These are phyloP conservation scores for Malurus melanocephalus DNA, from an alignment of 2,113 vertebrate species.

Conservation along the genomic window DNA sequence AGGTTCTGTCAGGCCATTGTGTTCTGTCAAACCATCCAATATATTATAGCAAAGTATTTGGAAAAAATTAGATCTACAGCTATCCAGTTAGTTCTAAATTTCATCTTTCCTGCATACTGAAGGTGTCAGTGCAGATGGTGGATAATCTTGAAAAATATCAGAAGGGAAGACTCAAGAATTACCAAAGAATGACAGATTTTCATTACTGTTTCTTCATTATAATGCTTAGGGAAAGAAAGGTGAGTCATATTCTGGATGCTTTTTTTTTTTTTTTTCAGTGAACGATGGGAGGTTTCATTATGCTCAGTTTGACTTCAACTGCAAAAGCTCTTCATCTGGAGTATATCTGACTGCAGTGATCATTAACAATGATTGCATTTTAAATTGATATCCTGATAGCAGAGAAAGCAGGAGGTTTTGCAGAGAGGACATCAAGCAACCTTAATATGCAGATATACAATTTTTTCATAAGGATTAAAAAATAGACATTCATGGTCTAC, in stretches of 20 bases:
- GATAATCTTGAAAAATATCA: neutral
- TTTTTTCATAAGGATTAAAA: neutral
- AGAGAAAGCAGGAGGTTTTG: neutral
- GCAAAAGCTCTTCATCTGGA: neutral
- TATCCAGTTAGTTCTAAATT: neutral
- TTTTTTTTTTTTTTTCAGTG: neutral
- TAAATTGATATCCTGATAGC: neutral
- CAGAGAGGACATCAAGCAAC: neutral
- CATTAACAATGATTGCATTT: neutral
- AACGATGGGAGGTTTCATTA: neutral
- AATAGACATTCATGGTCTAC: neutral
- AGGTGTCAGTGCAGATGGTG: neutral
- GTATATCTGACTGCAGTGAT: neutral
- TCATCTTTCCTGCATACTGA: neutral
- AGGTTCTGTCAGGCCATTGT: neutral
- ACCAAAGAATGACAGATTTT: neutral
- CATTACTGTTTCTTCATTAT: neutral
- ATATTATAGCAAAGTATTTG: neutral
- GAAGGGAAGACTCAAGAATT: neutral
- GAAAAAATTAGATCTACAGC: neutral
- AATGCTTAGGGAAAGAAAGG: neutral
- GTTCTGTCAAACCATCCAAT: too few relatives aligned
- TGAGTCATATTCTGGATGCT: neutral
- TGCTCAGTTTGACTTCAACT: neutral
- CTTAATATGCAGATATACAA: neutral